Evolutionary conservation across 2,797 vertebrate genomes (phyloP).

Genomic region (Argyrosomus regius): DNA sequence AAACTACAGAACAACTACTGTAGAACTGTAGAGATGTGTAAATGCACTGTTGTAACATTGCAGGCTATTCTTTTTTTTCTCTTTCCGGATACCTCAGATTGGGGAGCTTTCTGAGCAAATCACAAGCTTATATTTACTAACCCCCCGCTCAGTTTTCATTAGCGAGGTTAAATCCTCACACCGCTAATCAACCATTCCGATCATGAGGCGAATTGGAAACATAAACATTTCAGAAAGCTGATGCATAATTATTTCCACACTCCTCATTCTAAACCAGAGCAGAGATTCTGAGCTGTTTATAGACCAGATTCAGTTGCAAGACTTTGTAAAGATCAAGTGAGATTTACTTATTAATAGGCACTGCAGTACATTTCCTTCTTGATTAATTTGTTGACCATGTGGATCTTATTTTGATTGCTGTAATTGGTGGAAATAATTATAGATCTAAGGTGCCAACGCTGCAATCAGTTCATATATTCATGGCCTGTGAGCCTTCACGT

Average conservation of each 20-base stretch:
- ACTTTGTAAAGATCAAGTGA: not conserved
- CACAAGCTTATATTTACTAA: not conserved
- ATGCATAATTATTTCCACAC: constrained; percentile 12
- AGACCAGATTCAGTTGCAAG: not conserved
- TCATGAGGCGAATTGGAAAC: constrained; percentile 5
- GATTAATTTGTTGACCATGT: not conserved
- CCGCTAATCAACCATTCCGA: constrained; percentile 22
- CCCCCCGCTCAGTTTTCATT: constrained; percentile 9
- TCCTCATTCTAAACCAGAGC: not conserved
- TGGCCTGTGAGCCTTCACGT: not conserved
- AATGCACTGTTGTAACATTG: not conserved
- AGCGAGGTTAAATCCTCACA: constrained; percentile 26
- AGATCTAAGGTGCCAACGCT: not conserved
- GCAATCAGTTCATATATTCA: not conserved
- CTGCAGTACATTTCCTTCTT: not conserved
- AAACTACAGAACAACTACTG: not conserved
- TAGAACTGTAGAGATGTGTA: not conserved
- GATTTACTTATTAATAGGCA: not conserved
- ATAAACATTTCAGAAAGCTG: constrained; percentile 18
- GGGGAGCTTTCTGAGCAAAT: constrained; percentile 13
- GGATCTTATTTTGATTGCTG: not conserved
- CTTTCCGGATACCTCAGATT: not conserved
- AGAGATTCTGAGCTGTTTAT: not conserved
- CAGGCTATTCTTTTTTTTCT: not conserved
- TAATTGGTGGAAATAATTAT: not conserved